phyloP scores from a whole-genome alignment of 2,797 vertebrate species.

The Sphenopsis melanotis region DNA sequence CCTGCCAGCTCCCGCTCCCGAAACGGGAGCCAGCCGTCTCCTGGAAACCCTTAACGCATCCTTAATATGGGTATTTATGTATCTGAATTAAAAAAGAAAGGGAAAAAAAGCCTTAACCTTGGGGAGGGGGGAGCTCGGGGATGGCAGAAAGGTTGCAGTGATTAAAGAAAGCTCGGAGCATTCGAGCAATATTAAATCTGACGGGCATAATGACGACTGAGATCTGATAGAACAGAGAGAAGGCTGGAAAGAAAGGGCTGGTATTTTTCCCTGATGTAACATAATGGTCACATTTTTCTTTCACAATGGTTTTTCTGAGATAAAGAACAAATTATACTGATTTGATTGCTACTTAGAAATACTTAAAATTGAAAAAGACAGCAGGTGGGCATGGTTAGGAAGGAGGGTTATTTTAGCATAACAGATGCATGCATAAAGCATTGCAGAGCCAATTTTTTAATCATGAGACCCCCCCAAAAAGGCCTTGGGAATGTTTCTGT shows the following conservation, averaged over 20 bases:
- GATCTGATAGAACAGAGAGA: conserved; percentile 78
- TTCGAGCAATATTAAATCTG: conserved; percentile 77
- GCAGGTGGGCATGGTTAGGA: conserved; percentile 81
- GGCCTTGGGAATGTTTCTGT: conserved; percentile 15
- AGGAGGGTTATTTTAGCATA: conserved; percentile 81
- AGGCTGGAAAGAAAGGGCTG: conserved; percentile 78
- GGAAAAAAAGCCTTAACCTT: conserved; percentile 57
- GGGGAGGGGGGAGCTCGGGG: conserved; percentile 53
- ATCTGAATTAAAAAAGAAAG: conserved; percentile 60
- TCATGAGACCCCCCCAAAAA: conserved; percentile 34
- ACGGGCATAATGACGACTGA: conserved; percentile 76
- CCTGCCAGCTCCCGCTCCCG: conserved; percentile 31
- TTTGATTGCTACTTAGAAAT: conserved; percentile 86
- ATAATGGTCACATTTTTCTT: conserved; percentile 86
- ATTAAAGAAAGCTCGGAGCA: conserved; percentile 77
- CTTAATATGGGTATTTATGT: conserved; percentile 67
- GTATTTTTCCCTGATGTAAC: conserved; percentile 82
- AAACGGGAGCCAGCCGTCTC: conserved; percentile 50
- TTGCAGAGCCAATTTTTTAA: conserved; percentile 68
- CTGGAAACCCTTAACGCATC: conserved; percentile 72
- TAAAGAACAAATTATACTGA: conserved; percentile 86
- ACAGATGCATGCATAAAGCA: conserved; percentile 81
- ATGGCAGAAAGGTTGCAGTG: conserved; percentile 72
- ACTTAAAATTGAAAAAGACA: conserved; percentile 85
- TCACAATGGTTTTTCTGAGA: conserved; percentile 83